These are phyloP conservation scores for Misgurnus anguillicaudatus DNA, from an alignment of 2,113 vertebrate genomes.

Conservation along the genomic window DNA sequence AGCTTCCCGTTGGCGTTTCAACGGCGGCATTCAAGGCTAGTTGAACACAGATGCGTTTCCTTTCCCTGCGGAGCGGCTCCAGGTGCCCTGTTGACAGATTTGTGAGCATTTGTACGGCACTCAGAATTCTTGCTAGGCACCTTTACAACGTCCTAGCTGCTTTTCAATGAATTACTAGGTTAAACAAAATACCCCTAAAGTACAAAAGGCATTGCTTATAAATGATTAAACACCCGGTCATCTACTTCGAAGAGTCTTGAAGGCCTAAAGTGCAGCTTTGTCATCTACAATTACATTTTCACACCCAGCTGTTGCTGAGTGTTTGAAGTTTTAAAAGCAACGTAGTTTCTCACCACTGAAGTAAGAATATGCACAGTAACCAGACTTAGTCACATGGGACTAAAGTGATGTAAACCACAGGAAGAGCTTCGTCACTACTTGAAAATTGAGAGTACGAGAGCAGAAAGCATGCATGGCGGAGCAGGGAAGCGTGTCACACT, in stretches of 20 bases:
- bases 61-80: not conserved
- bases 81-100: conserved; percentile 28
- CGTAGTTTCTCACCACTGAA: not conserved
- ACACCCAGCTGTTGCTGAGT: not conserved
- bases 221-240: not conserved
- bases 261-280: not conserved
- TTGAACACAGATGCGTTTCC: conserved; percentile 33
- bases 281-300: not conserved
- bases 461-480: conserved; percentile 50
- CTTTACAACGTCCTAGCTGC: not conserved
- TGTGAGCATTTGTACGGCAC: not conserved
- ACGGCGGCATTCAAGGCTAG: conserved; percentile 7
- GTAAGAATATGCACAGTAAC: not conserved
- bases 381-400: not conserved
- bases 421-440: not conserved
- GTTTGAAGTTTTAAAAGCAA: not conserved
- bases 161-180: not conserved
- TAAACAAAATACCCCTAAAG: not conserved
- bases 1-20: conserved; percentile 20
- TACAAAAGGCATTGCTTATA: not conserved
- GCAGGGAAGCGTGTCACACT: conserved; percentile 17
- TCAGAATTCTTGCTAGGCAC: not conserved
- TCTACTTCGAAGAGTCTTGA: not conserved
- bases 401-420: not conserved
- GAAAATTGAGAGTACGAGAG: conserved; percentile 40